Evolutionary conservation across 1,140 invertebrate species (phyloP), one percentile per base, ranked within the genome.

Genomic region (Drosophila gunungcola): DNA sequence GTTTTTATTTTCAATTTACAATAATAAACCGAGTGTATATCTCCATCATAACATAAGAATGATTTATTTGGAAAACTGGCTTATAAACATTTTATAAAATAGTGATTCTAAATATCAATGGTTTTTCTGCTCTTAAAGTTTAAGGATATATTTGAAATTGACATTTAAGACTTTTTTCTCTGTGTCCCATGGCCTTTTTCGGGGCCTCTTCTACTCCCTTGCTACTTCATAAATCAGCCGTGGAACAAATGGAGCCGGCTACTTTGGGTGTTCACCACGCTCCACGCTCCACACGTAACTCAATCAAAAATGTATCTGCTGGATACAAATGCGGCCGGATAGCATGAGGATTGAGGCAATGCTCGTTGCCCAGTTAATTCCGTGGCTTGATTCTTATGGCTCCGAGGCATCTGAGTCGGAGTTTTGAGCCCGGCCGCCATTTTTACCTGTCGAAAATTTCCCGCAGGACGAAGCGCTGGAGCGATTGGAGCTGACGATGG

Each of bases 371-470:
- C 56, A 77, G 73, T 65, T 77, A 76, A 75, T 76, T 68, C 55
- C 51, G 62, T 49, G 61, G 61, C 55, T 42, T 41, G 56, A 73
- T 41, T 39, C 56, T 27, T 29, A 12, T 12, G 11, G 64, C 73
- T 78, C 54, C 9, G 38, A 34, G 78, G 45, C 16, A 21, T 21
- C 16, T 62, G 60, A 42, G 49, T 55, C 41, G 46, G 41, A 70
- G 48, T 57, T 48, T 38, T 69, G 48, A 48, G 72, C 41, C 52
- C 52, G 12, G 52, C 68, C 64, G 76, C 84, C 79, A 88, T 88
- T 88, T 88, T 88, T 88, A 88, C 84, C 84, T 88, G 84, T 88
- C 84, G 84, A 88, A 88, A 88, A 88, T 89, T 88, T 88, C 84
- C 84, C 84, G 84, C 85, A 88, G 84, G 84, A 88, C 80, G 73